Conservation (phyloP, 1,140 invertebrate genomes). For the Planococcus citri region DNA sequence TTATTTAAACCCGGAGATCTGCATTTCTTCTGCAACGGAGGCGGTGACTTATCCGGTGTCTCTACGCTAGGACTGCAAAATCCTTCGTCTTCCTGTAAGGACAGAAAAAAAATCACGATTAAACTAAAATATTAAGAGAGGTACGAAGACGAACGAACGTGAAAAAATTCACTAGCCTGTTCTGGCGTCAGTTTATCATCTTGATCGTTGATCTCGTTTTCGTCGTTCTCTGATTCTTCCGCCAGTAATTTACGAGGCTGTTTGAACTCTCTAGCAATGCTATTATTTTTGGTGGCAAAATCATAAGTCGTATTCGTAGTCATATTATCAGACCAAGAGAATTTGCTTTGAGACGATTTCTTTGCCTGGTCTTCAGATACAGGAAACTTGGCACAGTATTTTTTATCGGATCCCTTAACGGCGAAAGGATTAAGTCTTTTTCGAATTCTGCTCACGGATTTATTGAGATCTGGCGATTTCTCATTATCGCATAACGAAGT, state of each 20-base stretch:
- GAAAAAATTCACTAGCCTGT: not conserved
- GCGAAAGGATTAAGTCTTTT: conserved; percentile 2
- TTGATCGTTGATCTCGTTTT: not conserved
- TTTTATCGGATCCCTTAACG: not conserved
- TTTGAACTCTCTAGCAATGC: not conserved
- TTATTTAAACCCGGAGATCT: not conserved
- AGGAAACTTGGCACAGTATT: not conserved
- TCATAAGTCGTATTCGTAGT: not conserved
- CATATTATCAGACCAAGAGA: not conserved
- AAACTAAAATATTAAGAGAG: too few species aligned
- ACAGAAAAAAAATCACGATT: not conserved
- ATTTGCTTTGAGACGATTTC: not conserved
- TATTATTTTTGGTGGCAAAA: not conserved
- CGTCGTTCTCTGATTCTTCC: not conserved
- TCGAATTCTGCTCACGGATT: not conserved
- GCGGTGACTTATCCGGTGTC: not conserved
- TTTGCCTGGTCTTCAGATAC: not conserved
- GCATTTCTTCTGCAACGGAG: not conserved
- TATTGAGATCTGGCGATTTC: not conserved
- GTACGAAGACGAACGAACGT: too few species aligned
- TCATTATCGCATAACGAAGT: not conserved
- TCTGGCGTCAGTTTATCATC: not conserved
- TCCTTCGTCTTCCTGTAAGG: conserved; percentile 14
- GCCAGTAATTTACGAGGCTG: not conserved
- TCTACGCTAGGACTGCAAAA: conserved; percentile 14